Conservation (phyloP, 2,888 invertebrate species). For the Megamerina dolium region DNA sequence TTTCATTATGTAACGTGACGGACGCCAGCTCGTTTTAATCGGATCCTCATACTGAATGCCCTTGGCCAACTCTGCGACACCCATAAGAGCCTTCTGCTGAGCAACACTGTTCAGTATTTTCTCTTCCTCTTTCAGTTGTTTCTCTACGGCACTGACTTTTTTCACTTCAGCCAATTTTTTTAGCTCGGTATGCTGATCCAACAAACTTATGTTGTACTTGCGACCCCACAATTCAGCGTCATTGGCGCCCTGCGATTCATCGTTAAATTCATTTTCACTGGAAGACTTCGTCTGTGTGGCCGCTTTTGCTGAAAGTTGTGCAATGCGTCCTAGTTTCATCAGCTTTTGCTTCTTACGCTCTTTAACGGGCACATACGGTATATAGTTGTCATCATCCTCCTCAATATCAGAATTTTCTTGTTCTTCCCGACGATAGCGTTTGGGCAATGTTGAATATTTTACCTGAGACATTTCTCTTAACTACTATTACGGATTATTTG, state of each 20-base stretch:
- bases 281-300: conserved; percentile 62
- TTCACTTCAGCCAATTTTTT: conserved; percentile 89
- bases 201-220: conserved; percentile 81
- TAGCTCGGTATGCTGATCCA: conserved; percentile 96
- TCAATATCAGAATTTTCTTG: conserved; percentile 50
- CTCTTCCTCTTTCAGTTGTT: conserved; percentile 91
- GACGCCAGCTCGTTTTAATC: conserved; percentile 92
- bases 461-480: too few species aligned
- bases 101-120: conserved; percentile 96
- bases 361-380: conserved; percentile 88
- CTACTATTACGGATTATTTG: too few species aligned
- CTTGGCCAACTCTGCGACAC: conserved; percentile 96
- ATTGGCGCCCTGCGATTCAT: conserved; percentile 56
- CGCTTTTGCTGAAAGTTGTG: conserved; percentile 61
- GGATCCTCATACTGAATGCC: conserved; percentile 96
- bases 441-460: too few species aligned
- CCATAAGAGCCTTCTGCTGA: conserved; percentile 95
- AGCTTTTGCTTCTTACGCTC: conserved; percentile 80
- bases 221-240: conserved; percentile 75
- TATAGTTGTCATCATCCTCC: conserved; percentile 70
- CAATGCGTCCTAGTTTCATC: conserved; percentile 70
- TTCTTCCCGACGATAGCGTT: conserved; percentile 60
- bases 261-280: conserved; percentile 79
- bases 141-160: conserved; percentile 89
- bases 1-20: conserved; percentile 71